These are phyloP conservation scores for Ictalurus furcatus DNA, from an alignment of 2,113 vertebrate genomes.

Conservation along the genomic window DNA sequence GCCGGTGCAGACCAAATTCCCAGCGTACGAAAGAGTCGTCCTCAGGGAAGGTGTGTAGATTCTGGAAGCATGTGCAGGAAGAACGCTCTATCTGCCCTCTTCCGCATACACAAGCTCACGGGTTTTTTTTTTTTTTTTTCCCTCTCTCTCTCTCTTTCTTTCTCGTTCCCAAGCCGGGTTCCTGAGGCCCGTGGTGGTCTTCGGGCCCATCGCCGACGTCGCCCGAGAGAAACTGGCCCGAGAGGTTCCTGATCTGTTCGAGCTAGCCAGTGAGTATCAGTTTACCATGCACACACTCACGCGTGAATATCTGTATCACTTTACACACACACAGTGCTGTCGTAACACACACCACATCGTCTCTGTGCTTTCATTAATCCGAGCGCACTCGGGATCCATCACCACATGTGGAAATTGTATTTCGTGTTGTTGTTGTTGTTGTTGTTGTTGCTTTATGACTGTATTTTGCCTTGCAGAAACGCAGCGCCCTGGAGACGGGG, in stretches of 20 bases:
- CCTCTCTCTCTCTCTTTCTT: not conserved
- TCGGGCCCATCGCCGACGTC: constrained; percentile 95
- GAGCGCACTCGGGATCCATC: constrained; percentile 40
- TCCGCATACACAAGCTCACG: not conserved
- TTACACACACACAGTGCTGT: constrained; percentile 39
- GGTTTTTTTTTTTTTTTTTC: too few relatives aligned
- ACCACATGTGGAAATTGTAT: not conserved
- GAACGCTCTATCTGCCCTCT: not conserved
- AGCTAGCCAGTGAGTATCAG: constrained; percentile 90
- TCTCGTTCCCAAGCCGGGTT: constrained; percentile 83
- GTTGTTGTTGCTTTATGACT: constrained; percentile 66
- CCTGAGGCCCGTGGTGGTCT: constrained; percentile 95
- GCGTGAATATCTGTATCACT: constrained; percentile 37
- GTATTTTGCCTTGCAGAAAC: constrained; percentile 79
- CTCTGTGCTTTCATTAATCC: constrained; percentile 43
- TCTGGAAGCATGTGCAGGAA: not conserved
- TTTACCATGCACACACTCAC: not conserved
- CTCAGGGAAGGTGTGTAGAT: constrained; percentile 87
- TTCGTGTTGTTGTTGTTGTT: not conserved
- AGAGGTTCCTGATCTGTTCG: constrained; percentile 92
- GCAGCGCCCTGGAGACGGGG: constrained; percentile 74
- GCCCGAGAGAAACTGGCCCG: constrained; percentile 92
- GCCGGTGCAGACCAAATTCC: constrained; percentile 97
- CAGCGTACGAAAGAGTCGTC: constrained; percentile 96
- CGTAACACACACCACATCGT: constrained; percentile 19